Base-by-base conservation (phyloP, 2,113 vertebrate genomes). In the Pteronura brasiliensis region DNA sequence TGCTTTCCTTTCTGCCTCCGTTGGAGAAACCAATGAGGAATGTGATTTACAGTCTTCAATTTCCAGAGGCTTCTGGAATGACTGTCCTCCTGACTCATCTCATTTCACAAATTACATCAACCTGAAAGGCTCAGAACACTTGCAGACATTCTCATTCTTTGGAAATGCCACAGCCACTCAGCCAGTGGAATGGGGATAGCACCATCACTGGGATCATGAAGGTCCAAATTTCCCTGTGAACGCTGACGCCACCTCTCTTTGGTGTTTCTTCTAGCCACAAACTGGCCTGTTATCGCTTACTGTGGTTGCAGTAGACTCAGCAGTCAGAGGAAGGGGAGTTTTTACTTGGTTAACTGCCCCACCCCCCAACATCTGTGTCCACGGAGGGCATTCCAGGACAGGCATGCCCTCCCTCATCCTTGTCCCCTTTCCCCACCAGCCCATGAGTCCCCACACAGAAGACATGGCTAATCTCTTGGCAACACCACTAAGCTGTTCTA, bases 81-180 rank as follows among this genome's bases (percentile, higher is more conserved):
- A 96, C 90, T 96, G 96, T 74, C 90, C 67, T 93, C 97, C 98
- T 97, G 97, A 98, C 77, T 98, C 96, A 98, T 97, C 96, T 96
- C 96, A 92, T 95, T 90, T 84, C 90, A 98, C 88, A 97, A 97
- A 97, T 97, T 85, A 97, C 96, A 98, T 98, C 96, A 99, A 95
- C 92, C 52, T 0, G 61, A 98, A 97, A 98, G 34, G 92, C 89
- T 87, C 79, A 87, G 97, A 94, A 39, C 0, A 17, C 95, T 97
- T 55, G 65, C 47, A 96, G 88, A 92, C 96, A 97, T 95, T 95
- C 86, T 98, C 96, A 95, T 98, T 98, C 98, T 98, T 86, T 98
- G 98, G 98, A 99, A 99, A 98, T 98, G 98, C 98, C 98, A 97
- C 92, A 7, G 90, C 95, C 52, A 67, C 92, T 94, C 95, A 96